These are phyloP conservation scores for Apodemia mormo DNA, from an alignment of 2,888 invertebrate species.

Conservation along the genomic window DNA sequence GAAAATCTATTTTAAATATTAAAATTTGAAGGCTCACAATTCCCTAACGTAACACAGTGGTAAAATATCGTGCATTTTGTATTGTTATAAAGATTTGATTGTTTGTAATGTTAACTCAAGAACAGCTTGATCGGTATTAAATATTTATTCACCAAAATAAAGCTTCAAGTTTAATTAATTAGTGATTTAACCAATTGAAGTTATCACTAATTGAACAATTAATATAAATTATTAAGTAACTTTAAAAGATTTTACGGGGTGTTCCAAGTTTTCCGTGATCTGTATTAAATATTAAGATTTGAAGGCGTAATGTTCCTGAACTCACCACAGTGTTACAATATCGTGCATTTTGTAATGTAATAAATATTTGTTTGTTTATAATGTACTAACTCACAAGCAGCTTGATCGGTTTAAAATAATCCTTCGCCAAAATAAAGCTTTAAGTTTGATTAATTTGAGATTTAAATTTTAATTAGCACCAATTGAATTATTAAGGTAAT, in stretches of 20 bases:
- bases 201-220: not conserved
- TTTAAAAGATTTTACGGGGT: not conserved
- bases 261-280: not conserved
- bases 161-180: too few relatives aligned
- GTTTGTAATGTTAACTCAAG: too few relatives aligned
- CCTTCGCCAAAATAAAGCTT: too few relatives aligned
- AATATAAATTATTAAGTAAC: not conserved
- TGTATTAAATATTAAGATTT: not conserved
- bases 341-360: not conserved
- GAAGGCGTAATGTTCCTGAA: not conserved
- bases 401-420: too few relatives aligned
- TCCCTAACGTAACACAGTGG: not conserved
- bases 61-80: not conserved
- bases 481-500: not conserved
- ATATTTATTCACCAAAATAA: too few relatives aligned
- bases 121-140: too few relatives aligned
- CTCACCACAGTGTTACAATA: not conserved
- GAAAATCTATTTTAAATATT: not conserved
- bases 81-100: too few relatives aligned
- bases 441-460: too few relatives aligned
- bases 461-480: not conserved
- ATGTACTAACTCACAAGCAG: too few relatives aligned
- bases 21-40: not conserved
- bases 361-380: too few relatives aligned
- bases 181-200: not conserved